Conservation (phyloP, 2,113 vertebrate species). For the Neotoma lepida region DNA sequence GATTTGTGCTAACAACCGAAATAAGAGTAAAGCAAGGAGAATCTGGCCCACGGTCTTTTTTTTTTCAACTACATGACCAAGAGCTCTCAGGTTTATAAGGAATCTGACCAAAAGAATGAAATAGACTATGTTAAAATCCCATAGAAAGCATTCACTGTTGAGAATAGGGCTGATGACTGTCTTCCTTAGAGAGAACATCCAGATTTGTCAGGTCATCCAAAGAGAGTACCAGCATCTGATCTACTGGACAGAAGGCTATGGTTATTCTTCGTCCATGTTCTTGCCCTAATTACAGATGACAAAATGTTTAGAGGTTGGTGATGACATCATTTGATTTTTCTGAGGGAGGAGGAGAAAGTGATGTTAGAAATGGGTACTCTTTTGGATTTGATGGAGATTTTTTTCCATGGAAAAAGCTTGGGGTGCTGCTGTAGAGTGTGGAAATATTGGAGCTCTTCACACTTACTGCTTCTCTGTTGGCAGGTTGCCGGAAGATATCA, state of each 20-base stretch:
- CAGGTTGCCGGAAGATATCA: slow-evolving; percentile 88
- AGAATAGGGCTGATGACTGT: neutral
- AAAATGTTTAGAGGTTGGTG: slow-evolving; percentile 32
- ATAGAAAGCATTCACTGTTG: neutral
- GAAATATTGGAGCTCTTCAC: slow-evolving; percentile 64
- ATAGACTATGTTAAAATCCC: neutral
- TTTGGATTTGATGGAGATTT: slow-evolving; percentile 27
- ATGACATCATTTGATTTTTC: slow-evolving; percentile 41
- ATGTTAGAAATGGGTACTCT: slow-evolving; percentile 33
- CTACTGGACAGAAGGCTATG: neutral
- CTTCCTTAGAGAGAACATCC: slow-evolving; percentile 8
- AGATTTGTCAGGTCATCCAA: neutral
- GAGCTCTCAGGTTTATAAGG: neutral
- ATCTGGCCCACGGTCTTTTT: neutral
- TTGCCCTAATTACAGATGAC: slow-evolving; percentile 5
- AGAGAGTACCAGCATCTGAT: slow-evolving; percentile 43
- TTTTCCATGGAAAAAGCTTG: slow-evolving; percentile 53
- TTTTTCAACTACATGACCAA: slow-evolving; percentile 4
- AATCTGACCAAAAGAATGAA: neutral
- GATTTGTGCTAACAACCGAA: slow-evolving; percentile 16
- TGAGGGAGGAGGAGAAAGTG: slow-evolving; percentile 20
- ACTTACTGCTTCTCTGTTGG: slow-evolving; percentile 91
- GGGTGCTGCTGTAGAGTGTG: slow-evolving; percentile 33
- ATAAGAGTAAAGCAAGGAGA: neutral
- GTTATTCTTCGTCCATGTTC: neutral